Evolutionary conservation across 1,140 invertebrate genomes (phyloP).

Genomic region (Bemisia tabaci): DNA sequence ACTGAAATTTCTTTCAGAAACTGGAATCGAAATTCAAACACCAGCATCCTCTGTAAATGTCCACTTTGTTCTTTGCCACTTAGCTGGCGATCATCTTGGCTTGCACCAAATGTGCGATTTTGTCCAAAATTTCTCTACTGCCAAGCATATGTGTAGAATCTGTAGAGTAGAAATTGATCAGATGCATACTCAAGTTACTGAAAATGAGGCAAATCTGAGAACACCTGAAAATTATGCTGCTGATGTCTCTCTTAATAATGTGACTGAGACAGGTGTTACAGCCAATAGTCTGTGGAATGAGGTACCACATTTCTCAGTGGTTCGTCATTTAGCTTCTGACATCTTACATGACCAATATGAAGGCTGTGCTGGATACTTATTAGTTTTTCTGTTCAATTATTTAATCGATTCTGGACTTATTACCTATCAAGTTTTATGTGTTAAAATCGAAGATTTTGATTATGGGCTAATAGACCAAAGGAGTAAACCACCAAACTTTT

Average conservation of each 20-base stretch:
- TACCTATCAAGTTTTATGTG: not conserved
- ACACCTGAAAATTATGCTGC: not conserved
- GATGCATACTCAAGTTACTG: not conserved
- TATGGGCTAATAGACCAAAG: not conserved
- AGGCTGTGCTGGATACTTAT: not conserved
- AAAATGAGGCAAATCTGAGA: not conserved
- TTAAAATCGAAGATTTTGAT: not conserved
- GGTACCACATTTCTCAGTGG: not conserved
- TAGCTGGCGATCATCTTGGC: too few relatives aligned
- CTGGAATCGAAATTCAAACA: slow-evolving; percentile 25
- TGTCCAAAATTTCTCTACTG: too few relatives aligned
- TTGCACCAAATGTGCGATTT: too few relatives aligned
- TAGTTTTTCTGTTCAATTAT: not conserved
- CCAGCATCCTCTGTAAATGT: too few relatives aligned
- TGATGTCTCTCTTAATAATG: not conserved
- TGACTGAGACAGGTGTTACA: not conserved
- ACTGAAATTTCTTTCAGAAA: slow-evolving; percentile 21
- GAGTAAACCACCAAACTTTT: not conserved
- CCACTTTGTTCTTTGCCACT: too few relatives aligned
- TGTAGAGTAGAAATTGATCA: not conserved
- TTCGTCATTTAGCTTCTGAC: not conserved
- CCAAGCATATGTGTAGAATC: not conserved
- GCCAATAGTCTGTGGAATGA: not conserved
- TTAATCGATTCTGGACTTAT: not conserved
- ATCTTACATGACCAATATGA: not conserved